Conservation (phyloP, 2,888 invertebrate genomes). For the Galeruca laticollis region DNA sequence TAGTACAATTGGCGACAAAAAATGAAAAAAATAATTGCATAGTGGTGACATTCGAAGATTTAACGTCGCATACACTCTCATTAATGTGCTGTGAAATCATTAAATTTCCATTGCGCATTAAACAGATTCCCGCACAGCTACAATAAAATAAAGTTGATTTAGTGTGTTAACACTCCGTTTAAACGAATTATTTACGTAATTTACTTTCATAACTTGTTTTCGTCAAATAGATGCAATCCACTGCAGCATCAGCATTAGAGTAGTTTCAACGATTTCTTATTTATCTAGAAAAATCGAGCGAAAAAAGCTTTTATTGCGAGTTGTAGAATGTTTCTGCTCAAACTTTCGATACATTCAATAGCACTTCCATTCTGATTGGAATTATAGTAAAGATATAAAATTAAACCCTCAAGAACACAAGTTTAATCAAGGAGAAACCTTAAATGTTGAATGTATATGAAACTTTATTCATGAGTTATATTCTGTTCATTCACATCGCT, state of each 20-base stretch:
- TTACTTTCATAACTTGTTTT: not conserved
- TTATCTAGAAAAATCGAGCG: too few species aligned
- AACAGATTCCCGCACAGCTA: not conserved
- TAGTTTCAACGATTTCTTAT: too few species aligned
- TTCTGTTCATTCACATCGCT: too few species aligned
- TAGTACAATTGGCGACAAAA: not conserved
- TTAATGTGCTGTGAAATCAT: not conserved
- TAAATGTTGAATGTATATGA: too few species aligned
- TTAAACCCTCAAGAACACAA: not conserved
- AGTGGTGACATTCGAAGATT: not conserved
- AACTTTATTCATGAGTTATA: too few species aligned
- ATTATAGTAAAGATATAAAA: not conserved
- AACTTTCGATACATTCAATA: not conserved
- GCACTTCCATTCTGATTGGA: not conserved
- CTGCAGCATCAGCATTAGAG: not conserved
- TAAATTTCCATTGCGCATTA: not conserved
- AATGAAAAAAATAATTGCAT: not conserved
- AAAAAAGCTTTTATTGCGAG: too few species aligned
- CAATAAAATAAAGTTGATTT: constrained; percentile 1
- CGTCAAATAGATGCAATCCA: not conserved
- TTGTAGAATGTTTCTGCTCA: too few species aligned
- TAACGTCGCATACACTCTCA: not conserved
- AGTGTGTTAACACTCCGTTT: not conserved
- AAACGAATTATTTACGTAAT: not conserved
- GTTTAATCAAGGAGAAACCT: not conserved